phyloP scores from a whole-genome alignment of 1,140 invertebrate genomes.

The Conus ventricosus region DNA sequence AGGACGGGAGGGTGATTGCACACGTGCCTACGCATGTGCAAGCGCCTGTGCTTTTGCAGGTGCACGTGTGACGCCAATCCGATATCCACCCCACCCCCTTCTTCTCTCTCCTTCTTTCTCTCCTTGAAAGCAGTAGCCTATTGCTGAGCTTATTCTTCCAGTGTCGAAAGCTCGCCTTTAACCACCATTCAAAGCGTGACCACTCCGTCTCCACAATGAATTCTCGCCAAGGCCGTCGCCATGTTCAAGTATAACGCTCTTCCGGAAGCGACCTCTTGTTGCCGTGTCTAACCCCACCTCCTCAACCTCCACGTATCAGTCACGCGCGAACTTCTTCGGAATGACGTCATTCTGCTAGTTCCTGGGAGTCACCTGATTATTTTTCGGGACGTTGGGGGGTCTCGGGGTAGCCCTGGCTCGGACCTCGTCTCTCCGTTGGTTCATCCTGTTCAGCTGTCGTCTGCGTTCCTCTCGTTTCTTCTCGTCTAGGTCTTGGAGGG shows the following conservation, averaged over 20 bases:
- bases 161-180: too few relatives aligned
- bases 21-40: neutral
- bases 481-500: slow-evolving; percentile 61
- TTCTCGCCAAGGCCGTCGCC: too few relatives aligned
- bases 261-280: too few relatives aligned
- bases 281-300: too few relatives aligned
- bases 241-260: too few relatives aligned
- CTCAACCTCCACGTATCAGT: too few relatives aligned
- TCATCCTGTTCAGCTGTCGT: slow-evolving; percentile 61
- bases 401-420: slow-evolving; percentile 50
- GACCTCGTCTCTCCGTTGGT: slow-evolving; percentile 56
- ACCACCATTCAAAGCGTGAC: neutral
- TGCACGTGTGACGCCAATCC: neutral
- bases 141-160: neutral
- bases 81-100: too few relatives aligned
- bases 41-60: neutral
- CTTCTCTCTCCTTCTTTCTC: too few relatives aligned
- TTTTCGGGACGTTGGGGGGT: slow-evolving; percentile 41
- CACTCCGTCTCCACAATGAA: neutral
- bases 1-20: neutral
- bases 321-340: too few relatives aligned
- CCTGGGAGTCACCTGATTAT: neutral
- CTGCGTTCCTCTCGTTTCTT: slow-evolving; percentile 58
- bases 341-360: too few relatives aligned
- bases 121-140: too few relatives aligned